These are phyloP conservation scores for Otolemur garnettii DNA, from an alignment of 2,113 vertebrate genomes.

Conservation along the genomic window DNA sequence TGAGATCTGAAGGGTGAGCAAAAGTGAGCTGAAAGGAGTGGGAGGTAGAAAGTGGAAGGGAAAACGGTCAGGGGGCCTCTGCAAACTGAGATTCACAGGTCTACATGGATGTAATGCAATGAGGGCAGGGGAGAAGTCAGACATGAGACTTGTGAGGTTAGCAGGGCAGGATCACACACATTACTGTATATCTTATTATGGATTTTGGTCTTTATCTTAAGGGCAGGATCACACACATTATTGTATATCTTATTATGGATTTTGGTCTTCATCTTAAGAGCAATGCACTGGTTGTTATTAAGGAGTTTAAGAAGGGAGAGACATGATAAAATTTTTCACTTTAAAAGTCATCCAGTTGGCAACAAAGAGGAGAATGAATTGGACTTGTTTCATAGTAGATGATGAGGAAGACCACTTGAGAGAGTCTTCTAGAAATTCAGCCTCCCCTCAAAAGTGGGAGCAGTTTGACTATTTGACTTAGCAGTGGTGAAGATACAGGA, in stretches of 20 bases:
- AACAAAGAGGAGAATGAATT: background rate
- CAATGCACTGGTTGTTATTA: background rate
- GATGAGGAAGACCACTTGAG: background rate
- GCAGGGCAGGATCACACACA: background rate
- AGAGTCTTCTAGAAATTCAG: background rate
- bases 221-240: background rate
- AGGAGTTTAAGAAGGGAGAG: background rate
- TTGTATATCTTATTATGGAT: background rate
- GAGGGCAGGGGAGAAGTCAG: background rate
- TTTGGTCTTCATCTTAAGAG: background rate
- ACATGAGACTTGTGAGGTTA: background rate
- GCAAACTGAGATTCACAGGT: background rate
- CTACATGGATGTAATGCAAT: accelerated
- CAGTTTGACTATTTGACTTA: background rate
- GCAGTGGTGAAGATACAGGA: background rate
- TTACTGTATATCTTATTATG: no score
- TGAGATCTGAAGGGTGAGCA: background rate
- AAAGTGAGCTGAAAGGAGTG: background rate
- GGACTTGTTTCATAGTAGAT: background rate
- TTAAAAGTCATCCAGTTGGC: background rate
- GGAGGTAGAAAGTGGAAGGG: background rate
- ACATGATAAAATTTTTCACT: background rate
- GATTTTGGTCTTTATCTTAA: no score
- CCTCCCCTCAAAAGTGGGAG: background rate
- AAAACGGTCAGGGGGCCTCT: background rate